These are phyloP conservation scores for Muscicapa comitata DNA, from an alignment of 2,797 vertebrate species.

Conservation along the genomic window DNA sequence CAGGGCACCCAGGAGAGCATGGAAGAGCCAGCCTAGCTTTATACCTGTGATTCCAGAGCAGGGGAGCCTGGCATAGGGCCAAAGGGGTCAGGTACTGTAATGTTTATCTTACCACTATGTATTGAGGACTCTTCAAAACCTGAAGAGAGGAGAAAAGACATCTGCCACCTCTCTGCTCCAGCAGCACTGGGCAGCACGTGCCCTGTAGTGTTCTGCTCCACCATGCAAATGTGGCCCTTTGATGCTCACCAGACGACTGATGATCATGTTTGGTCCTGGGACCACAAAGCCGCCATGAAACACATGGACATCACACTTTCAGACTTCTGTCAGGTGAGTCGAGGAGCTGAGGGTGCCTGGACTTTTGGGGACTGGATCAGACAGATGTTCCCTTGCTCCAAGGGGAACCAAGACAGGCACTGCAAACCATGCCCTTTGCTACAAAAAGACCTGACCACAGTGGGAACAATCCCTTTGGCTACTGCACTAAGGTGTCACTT, in stretches of 20 bases:
- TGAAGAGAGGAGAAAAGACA: background rate
- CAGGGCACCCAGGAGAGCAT: background rate
- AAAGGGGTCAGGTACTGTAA: background rate
- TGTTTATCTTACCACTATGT: background rate
- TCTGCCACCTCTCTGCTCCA: background rate
- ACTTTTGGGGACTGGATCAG: background rate
- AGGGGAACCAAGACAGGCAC: background rate
- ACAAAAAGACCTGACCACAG: background rate
- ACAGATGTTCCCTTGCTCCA: background rate
- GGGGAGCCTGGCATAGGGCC: background rate
- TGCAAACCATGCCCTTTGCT: background rate
- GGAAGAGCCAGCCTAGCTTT: background rate
- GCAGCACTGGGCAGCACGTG: rapidly evolving
- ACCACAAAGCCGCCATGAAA: background rate
- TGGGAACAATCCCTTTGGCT: background rate
- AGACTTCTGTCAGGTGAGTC: background rate
- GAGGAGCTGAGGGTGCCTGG: background rate
- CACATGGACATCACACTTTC: background rate
- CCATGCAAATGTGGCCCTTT: background rate
- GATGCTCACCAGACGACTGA: background rate
- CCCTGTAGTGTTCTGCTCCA: background rate
- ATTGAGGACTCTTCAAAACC: background rate
- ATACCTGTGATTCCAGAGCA: background rate
- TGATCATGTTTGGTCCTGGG: background rate
- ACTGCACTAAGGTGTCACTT: background rate